Base-by-base conservation (phyloP, 2,888 invertebrate genomes). In the Dryobota labecula region DNA sequence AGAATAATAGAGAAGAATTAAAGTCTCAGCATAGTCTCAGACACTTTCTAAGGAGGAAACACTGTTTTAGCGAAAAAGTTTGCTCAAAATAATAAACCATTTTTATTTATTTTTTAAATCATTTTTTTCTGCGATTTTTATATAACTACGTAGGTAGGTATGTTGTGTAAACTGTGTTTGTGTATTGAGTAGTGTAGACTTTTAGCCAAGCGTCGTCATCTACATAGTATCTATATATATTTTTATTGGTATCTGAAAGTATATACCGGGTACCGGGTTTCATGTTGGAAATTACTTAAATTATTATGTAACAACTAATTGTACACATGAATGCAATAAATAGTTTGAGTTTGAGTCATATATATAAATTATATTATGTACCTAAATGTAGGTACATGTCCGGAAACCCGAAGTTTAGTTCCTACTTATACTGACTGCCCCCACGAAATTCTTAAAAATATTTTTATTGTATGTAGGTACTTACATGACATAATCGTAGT, bases 341-440 rank as follows among this genome's bases (percentile, higher is more conserved):
- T n/a, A n/a, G n/a, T n/a, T n/a, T n/a, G n/a, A n/a, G n/a, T n/a
- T n/a, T n/a, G n/a, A n/a, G n/a, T n/a, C n/a, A n/a, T n/a, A n/a
- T n/a, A 24, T 36, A 56, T 33, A n/a, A 54, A n/a, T 15, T 20
- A 49, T 54, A 33, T 13, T 41, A 56, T 49, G 27, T n/a, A n/a
- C n/a, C n/a, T 38, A 38, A 43, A 24, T 30, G 11, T 27, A 41
- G 7, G 2, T 30, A 33, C 24, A 43, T n/a, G 30, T 24, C 24
- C n/a, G 30, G 2, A 49, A 36, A 15, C 15, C 18, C 8, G 13
- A 18, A 13, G 27, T 43, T n/a, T 47, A 49, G 5, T 27, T 38
- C 75, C 6, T 67, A 45, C 33, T n/a, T 45, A 18, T 24, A n/a
- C n/a, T 30, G n/a, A 53, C 24, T 41, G 15, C 5, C 27, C 53